Evolutionary conservation across 2,797 vertebrate genomes (phyloP).

Genomic region (Eospalax fontanierii): DNA sequence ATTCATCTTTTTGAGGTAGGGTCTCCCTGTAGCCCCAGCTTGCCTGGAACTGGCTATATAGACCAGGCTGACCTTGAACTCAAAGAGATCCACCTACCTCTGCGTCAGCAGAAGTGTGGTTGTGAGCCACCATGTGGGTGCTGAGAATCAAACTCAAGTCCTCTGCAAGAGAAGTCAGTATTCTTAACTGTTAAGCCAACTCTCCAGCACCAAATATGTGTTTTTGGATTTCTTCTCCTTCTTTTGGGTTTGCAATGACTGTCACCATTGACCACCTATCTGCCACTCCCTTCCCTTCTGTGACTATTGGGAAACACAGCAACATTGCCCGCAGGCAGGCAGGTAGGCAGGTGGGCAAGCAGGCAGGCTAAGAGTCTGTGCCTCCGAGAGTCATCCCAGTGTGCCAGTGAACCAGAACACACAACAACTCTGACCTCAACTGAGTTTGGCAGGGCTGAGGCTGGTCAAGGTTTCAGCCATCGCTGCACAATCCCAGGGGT

Average conservation of each 20-base stretch:
- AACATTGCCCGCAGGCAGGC: background rate
- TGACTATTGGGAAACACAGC: constrained; percentile 53
- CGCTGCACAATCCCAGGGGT: background rate
- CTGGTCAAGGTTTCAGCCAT: background rate
- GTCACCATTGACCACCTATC: background rate
- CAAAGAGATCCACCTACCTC: too few species aligned
- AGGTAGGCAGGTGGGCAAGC: too few species aligned
- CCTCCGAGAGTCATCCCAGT: background rate
- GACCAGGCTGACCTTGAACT: too few species aligned
- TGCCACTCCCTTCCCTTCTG: background rate
- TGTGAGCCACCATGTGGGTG: too few species aligned
- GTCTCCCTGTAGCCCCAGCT: too few species aligned
- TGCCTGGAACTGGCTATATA: too few species aligned
- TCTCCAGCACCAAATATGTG: background rate
- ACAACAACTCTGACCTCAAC: background rate
- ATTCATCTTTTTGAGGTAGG: too few species aligned
- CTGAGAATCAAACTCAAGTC: too few species aligned
- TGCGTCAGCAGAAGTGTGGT: too few species aligned
- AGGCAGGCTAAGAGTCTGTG: background rate
- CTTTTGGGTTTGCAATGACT: background rate
- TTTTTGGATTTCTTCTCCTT: constrained; percentile 9
- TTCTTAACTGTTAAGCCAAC: too few species aligned
- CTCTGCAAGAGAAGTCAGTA: too few species aligned
- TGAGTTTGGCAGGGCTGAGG: background rate
- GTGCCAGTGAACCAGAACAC: constrained; percentile 20